phyloP scores from a whole-genome alignment of 1,140 invertebrate genomes.

The Trichomalopsis sarcophagae region DNA sequence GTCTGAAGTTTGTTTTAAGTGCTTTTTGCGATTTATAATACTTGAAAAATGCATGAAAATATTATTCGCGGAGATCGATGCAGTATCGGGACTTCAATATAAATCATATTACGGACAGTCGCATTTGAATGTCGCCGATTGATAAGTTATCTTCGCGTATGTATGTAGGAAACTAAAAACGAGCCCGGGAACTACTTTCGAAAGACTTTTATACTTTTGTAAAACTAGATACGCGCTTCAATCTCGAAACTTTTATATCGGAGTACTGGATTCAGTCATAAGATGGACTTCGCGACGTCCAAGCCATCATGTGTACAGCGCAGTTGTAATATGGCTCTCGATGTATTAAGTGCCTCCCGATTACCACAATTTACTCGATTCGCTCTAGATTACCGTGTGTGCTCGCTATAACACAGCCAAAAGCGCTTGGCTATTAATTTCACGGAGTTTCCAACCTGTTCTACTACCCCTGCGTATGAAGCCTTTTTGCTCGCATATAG shows the following conservation, averaged over 20 bases:
- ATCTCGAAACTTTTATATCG: too few species aligned
- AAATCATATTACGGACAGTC: not conserved
- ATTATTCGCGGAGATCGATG: not conserved
- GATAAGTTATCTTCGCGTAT: too few species aligned
- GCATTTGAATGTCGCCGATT: not conserved
- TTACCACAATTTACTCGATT: slow-evolving; percentile 59
- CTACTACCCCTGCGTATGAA: not conserved
- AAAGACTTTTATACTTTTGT: not conserved
- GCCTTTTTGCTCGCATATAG: not conserved
- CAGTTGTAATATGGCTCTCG: not conserved
- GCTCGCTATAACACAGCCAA: not conserved
- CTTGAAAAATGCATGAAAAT: not conserved
- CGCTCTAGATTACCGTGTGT: slow-evolving; percentile 52
- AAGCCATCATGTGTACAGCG: too few species aligned
- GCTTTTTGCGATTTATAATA: not conserved
- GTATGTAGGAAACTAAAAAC: too few species aligned
- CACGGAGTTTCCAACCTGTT: slow-evolving; percentile 52
- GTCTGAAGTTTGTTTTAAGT: not conserved
- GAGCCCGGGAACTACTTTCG: too few species aligned
- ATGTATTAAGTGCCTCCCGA: slow-evolving; percentile 36
- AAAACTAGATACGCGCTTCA: too few species aligned
- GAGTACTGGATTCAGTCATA: too few species aligned
- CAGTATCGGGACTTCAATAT: not conserved
- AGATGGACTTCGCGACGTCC: not conserved
- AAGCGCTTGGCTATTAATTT: slow-evolving; percentile 55